Conservation (phyloP, 2,113 vertebrate species). For the Actenoides lindsayi region DNA sequence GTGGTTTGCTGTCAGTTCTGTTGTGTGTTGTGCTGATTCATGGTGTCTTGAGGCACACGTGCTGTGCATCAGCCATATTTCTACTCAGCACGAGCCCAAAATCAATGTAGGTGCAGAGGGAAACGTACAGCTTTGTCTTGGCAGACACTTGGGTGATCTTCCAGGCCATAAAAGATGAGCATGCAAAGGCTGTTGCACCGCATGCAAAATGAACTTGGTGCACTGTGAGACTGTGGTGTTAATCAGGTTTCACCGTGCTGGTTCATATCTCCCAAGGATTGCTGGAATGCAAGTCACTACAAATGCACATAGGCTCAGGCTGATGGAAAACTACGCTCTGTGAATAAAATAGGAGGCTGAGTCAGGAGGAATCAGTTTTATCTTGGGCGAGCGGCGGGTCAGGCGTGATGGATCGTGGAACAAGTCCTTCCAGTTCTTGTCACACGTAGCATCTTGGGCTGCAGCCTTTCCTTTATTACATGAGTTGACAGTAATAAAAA, state of each 20-base stretch:
- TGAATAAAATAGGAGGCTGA: not conserved
- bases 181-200: accelerated
- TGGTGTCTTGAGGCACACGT: not conserved
- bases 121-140: not conserved
- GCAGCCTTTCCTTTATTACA: not conserved
- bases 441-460: not conserved
- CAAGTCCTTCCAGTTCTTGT: not conserved
- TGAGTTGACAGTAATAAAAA: not conserved
- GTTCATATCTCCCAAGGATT: not conserved
- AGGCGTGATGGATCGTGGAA: not conserved
- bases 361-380: not conserved
- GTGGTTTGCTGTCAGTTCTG: not conserved
- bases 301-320: not conserved
- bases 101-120: not conserved
- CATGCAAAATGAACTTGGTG: not conserved
- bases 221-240: not conserved
- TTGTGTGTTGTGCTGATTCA: not conserved
- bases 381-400: accelerated
- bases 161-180: not conserved
- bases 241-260: not conserved
- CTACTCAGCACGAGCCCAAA: not conserved
- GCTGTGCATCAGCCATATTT: not conserved
- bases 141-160: not conserved
- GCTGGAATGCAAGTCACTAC: not conserved
- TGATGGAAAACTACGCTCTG: not conserved